Conservation (phyloP, 2,797 vertebrate genomes). For the Chaetophractus vellerosus region DNA sequence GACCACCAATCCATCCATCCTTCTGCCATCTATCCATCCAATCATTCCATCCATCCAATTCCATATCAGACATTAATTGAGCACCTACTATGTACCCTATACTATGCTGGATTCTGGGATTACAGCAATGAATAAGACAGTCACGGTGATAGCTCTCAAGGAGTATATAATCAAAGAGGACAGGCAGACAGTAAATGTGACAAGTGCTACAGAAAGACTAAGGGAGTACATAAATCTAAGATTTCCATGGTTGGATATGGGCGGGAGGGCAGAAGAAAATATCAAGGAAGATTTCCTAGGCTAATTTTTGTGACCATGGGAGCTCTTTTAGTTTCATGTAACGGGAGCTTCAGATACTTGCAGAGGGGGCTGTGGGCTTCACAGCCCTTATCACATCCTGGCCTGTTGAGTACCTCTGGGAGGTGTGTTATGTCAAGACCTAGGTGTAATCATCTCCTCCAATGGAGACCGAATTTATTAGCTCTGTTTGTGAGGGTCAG, state of each 20-base stretch:
- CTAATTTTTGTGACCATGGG: neutral
- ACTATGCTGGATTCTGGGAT: too few species aligned
- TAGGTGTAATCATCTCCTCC: neutral
- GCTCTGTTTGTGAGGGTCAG: neutral
- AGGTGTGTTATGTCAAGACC: neutral
- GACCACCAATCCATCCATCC: too few species aligned
- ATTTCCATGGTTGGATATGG: neutral
- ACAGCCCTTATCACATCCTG: neutral
- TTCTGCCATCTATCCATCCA: too few species aligned
- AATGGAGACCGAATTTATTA: neutral
- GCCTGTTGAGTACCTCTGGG: neutral
- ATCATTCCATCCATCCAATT: too few species aligned
- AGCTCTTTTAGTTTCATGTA: neutral
- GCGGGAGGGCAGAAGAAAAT: neutral
- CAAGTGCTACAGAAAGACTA: neutral
- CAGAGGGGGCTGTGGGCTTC: neutral
- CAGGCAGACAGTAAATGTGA: neutral
- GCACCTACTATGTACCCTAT: too few species aligned
- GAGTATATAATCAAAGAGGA: neutral
- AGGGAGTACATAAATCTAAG: neutral
- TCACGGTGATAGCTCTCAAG: neutral
- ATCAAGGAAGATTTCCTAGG: neutral
- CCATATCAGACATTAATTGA: too few species aligned
- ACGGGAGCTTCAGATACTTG: neutral
- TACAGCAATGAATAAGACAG: neutral